phyloP scores from a whole-genome alignment of 35 echinoderm and acorn worm genomes.

The Anneissia japonica region DNA sequence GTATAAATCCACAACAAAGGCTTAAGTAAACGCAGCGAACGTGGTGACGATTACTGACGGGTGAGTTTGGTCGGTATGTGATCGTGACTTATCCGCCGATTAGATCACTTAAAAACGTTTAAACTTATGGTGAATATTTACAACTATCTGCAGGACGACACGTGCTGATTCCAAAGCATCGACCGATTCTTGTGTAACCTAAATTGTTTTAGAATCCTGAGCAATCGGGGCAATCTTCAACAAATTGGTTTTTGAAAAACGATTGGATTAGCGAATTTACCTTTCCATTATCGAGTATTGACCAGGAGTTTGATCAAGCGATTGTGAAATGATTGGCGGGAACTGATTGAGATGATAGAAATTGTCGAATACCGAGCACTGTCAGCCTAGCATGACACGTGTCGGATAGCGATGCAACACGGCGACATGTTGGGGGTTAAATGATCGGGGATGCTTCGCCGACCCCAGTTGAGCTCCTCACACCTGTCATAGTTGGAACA shows the following conservation, averaged over 20 bases:
- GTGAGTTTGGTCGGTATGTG: too few species aligned
- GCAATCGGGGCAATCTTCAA: background rate
- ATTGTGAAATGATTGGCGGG: background rate
- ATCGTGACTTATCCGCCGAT: background rate
- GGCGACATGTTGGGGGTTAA: background rate
- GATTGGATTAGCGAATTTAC: background rate
- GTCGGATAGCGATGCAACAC: background rate
- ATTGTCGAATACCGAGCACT: background rate
- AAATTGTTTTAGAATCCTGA: background rate
- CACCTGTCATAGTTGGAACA: background rate
- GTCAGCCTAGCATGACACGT: background rate
- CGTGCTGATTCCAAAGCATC: background rate
- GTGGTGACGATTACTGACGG: too few species aligned
- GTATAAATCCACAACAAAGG: too few species aligned
- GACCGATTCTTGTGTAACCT: background rate
- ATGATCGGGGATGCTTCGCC: background rate
- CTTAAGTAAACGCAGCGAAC: too few species aligned
- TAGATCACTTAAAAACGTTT: background rate
- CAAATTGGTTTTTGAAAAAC: background rate
- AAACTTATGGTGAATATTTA: background rate
- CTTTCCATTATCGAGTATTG: background rate
- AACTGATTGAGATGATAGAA: background rate
- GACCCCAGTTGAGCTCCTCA: background rate
- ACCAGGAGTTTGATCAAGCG: background rate
- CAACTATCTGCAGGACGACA: background rate